A percentile compares a stretch with the other conserved stretches of the same genome.
Conservation (phyloP, 35 echinoderm and acorn worm species). For the Lytechinus pictus region DNA sequence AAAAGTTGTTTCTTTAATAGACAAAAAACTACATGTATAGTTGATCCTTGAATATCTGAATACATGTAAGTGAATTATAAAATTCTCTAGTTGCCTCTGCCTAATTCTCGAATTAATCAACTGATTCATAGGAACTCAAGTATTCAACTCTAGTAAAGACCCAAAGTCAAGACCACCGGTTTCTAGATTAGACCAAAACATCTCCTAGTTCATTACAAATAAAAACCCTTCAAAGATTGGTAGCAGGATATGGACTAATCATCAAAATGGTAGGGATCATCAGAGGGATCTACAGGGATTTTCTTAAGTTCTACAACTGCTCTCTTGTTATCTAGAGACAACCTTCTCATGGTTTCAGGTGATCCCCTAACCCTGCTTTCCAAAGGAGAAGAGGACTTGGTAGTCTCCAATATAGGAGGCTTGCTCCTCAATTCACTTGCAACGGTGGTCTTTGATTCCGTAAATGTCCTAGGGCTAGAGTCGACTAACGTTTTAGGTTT, state of each 20-base stretch:
- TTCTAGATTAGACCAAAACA: too few relatives aligned
- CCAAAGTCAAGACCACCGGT: too few relatives aligned
- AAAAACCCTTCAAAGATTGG: neutral
- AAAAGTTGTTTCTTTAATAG: too few relatives aligned
- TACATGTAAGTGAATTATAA: too few relatives aligned
- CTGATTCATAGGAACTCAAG: too few relatives aligned
- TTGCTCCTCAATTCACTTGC: neutral
- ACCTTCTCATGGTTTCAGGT: slow-evolving; percentile 29
- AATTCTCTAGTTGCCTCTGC: too few relatives aligned
- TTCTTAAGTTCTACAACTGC: slow-evolving; percentile 34
- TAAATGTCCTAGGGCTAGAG: neutral
- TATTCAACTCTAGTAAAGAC: too few relatives aligned
- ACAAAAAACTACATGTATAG: too few relatives aligned
- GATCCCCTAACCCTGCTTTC: neutral
- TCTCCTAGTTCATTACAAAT: too few relatives aligned
- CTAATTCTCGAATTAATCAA: too few relatives aligned
- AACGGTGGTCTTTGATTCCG: neutral
- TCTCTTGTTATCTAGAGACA: slow-evolving; percentile 27
- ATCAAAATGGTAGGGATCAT: slow-evolving; percentile 52
- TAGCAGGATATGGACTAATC: neutral
- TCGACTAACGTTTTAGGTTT: neutral
- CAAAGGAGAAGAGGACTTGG: neutral
- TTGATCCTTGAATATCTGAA: too few relatives aligned
- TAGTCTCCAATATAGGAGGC: neutral
- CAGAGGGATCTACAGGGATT: neutral